Evolutionary conservation across 2,113 vertebrate genomes (phyloP).

Genomic region (Eubucco bourcierii): DNA sequence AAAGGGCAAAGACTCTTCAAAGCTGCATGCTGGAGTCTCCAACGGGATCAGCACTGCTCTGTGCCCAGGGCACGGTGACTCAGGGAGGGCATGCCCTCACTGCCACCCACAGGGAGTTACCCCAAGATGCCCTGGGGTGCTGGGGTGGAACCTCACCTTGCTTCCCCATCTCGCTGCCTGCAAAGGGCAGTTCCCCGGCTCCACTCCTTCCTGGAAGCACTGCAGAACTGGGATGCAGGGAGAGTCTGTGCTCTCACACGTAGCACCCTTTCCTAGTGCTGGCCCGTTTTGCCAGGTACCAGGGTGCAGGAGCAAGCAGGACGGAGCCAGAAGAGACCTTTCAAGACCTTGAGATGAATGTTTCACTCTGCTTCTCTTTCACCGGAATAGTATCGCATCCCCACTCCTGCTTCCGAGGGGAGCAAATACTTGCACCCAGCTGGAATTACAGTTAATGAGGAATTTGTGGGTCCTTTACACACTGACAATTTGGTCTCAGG

Average conservation of each 20-base stretch:
- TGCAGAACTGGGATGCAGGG: rapidly evolving
- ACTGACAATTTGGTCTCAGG: neutral
- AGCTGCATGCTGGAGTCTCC: rapidly evolving
- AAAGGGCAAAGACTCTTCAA: rapidly evolving
- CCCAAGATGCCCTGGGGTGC: neutral
- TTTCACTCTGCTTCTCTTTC: neutral
- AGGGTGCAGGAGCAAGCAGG: neutral
- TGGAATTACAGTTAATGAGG: neutral
- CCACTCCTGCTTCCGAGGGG: neutral
- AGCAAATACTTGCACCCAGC: neutral
- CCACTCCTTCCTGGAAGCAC: neutral
- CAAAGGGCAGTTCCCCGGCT: neutral
- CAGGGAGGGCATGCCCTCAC: rapidly evolving
- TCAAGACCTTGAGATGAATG: neutral
- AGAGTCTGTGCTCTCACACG: neutral
- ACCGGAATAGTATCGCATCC: neutral
- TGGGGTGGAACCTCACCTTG: neutral
- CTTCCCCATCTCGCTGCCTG: neutral
- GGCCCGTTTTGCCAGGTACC: neutral
- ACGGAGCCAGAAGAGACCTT: neutral
- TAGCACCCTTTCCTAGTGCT: rapidly evolving
- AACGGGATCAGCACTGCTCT: rapidly evolving
- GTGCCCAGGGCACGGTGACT: neutral
- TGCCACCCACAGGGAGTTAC: neutral
- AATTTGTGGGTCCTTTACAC: neutral